Evolutionary conservation across 2,888 invertebrate species (phyloP), one percentile per base, ranked within the genome.

Genomic region (Clivina fossor): DNA sequence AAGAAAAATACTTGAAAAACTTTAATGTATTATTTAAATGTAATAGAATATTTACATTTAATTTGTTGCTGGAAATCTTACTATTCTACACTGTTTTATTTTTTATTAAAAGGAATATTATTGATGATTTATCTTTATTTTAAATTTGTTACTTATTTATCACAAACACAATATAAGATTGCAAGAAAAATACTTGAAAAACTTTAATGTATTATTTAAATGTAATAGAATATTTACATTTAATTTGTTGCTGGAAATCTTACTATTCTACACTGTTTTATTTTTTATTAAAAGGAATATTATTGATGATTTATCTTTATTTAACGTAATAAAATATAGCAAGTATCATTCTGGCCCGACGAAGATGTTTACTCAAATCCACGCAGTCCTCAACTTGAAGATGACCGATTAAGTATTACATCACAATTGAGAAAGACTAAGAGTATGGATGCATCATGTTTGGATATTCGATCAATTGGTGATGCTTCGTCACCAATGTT

Each of bases 401-500:
- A 91, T 47, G 88, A 88, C 67, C 74, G 83, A 30, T 80, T 85
- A 30, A 89, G 89, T 46, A 80, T 90, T 59, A 84, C 84, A 28
- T 89, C 90, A 2, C 89, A 89, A 64, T 73, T 92, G 64, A 80
- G 93, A 65, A 93, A 93, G 74, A 90, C 92, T 8, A 84, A 90
- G 68, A 91, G 92, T 60, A 90, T 93, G 74, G 93, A 93, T 69
- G 92, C 92, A 2, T 90, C 90, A 2, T 91, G 90, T 67, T 78
- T 91, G 60, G 92, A 92, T 66, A 84, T 92, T 65, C 81, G 90
- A 59, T 84, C 86, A 63, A 80, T 88, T 66, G 81, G 79, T 35
- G 83, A 84, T 53, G 78, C 81, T 50, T 81, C 80, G 24, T 81
- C 83, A 7, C 85, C 84, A 28, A 74, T 83, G 40, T 81, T 83